Percentiles rank a stretch among this genome's conserved stretches.
These are phyloP conservation scores for Pogonocherus hispidulus DNA, from an alignment of 2,888 invertebrate species.

Conservation along the genomic window DNA sequence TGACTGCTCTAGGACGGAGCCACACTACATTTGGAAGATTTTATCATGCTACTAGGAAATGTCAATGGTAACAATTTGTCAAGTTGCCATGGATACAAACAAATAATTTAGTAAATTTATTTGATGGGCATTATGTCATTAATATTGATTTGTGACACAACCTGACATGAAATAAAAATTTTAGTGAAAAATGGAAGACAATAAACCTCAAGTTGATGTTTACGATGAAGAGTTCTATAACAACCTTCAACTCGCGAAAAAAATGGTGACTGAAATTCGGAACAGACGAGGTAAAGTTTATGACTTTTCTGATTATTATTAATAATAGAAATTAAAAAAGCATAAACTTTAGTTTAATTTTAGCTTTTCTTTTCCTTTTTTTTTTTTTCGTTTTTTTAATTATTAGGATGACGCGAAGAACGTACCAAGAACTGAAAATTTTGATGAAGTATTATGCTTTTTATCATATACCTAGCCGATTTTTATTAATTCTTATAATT, in stretches of 20 bases:
- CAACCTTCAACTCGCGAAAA: conserved; percentile 69
- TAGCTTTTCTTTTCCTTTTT: too few species aligned
- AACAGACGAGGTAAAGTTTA: conserved; percentile 60
- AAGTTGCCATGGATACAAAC: conserved; percentile 24
- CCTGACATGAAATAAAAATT: conserved; percentile 37
- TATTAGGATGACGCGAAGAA: too few species aligned
- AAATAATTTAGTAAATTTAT: conserved; percentile 35
- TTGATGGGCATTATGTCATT: conserved; percentile 32
- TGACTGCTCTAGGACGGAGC: not conserved
- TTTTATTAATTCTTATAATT: too few species aligned
- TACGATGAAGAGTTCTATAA: conserved; percentile 72
- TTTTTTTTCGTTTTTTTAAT: too few species aligned
- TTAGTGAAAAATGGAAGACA: conserved; percentile 36
- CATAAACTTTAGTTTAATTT: too few species aligned
- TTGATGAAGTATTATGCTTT: too few species aligned
- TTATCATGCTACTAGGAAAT: conserved; percentile 30
- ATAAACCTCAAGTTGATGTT: conserved; percentile 55
- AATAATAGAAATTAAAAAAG: too few species aligned
- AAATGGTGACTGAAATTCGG: conserved; percentile 66
- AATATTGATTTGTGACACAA: conserved; percentile 36
- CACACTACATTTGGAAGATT: conserved; percentile 30
- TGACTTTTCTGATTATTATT: too few species aligned
- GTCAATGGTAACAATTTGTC: conserved; percentile 10
- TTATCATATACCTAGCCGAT: too few species aligned
- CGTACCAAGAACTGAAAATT: too few species aligned